phyloP scores from a whole-genome alignment of 1,140 invertebrate species.

The Littorina saxatilis region DNA sequence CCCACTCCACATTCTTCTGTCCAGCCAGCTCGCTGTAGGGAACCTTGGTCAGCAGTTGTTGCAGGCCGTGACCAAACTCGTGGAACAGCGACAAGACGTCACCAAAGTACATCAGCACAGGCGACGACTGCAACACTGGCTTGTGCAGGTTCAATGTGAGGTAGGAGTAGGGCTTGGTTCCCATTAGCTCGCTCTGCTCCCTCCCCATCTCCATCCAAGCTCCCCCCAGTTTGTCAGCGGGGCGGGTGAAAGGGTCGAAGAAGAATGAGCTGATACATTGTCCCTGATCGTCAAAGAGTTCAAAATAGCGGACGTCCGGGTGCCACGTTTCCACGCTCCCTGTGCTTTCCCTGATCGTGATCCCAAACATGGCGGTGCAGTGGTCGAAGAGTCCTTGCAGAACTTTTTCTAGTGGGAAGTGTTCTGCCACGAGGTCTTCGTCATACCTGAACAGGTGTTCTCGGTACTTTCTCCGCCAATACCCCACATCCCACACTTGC shows the following conservation, averaged over 20 bases:
- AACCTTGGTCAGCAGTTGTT: constrained; percentile 87
- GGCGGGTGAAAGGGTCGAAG: constrained; percentile 65
- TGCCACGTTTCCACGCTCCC: constrained; percentile 85
- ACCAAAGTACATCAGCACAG: constrained; percentile 84
- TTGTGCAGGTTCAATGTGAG: constrained; percentile 89
- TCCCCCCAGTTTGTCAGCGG: constrained; percentile 79
- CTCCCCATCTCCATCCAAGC: constrained; percentile 77
- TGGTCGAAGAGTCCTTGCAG: constrained; percentile 86
- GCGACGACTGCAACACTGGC: constrained; percentile 77
- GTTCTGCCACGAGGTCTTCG: constrained; percentile 85
- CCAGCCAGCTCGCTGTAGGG: constrained; percentile 90
- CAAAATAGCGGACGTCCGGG: constrained; percentile 89
- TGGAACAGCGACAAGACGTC: constrained; percentile 87
- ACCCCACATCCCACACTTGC: constrained; percentile 90
- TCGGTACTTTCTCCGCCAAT: constrained; percentile 85
- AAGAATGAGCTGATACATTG: constrained; percentile 59
- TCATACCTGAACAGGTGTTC: constrained; percentile 80
- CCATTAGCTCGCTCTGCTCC: constrained; percentile 79
- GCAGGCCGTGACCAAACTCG: constrained; percentile 89
- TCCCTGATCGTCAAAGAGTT: constrained; percentile 85
- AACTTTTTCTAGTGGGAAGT: constrained; percentile 89
- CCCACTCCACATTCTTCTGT: constrained; percentile 92
- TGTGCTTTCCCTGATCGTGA: constrained; percentile 81
- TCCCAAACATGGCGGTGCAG: constrained; percentile 86
- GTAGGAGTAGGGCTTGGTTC: constrained; percentile 84